Conservation (phyloP, 2,113 vertebrate genomes). For the Grantiella picta region DNA sequence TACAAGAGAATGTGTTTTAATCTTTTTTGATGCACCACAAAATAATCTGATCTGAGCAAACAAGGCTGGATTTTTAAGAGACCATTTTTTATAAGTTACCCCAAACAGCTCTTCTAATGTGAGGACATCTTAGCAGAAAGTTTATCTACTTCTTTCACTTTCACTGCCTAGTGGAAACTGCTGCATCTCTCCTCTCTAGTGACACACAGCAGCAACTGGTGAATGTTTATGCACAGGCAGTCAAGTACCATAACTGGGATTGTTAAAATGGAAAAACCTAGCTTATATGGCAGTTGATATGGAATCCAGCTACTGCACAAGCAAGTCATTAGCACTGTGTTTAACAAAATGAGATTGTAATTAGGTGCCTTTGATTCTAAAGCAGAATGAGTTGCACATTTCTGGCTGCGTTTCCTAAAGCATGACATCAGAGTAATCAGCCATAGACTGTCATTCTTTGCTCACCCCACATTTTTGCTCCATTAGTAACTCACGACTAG, state of each 20-base stretch:
- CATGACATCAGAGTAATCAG: conserved; percentile 35
- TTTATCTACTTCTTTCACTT: not conserved
- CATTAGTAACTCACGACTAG: not conserved
- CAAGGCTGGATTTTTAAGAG: not conserved
- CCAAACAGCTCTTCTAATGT: not conserved
- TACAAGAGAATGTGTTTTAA: not conserved
- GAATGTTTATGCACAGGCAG: not conserved
- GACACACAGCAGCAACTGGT: not conserved
- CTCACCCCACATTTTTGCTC: conserved; percentile 18
- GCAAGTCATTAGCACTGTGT: conserved; percentile 24
- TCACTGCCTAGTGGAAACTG: not conserved
- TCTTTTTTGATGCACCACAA: not conserved
- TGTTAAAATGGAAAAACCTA: conserved; percentile 2
- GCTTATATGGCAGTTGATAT: not conserved
- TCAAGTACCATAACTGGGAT: not conserved
- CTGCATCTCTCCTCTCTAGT: not conserved
- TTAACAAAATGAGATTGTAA: conserved; percentile 54
- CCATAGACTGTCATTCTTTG: not conserved
- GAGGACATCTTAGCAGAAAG: not conserved
- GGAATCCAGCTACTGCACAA: conserved; percentile 39
- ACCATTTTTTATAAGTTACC: not conserved
- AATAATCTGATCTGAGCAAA: not conserved
- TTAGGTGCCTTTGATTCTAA: conserved; percentile 33
- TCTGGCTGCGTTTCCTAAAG: conserved; percentile 31
- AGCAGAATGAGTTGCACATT: conserved; percentile 51